These are phyloP conservation scores for Drosophila nasuta DNA, from an alignment of 1,140 invertebrate genomes.

Conservation along the genomic window DNA sequence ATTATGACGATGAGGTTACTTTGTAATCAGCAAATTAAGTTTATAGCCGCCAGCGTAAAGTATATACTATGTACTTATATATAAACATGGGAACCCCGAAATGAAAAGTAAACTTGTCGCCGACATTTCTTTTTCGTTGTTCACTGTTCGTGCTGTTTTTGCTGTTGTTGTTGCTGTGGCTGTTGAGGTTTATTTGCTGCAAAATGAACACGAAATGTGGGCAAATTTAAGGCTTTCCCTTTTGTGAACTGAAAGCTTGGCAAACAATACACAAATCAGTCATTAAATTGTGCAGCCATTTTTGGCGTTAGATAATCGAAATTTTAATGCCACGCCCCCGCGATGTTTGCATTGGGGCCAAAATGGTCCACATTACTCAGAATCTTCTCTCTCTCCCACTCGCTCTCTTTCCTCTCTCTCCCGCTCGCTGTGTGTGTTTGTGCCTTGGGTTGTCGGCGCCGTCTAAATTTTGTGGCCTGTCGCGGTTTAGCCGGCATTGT, in stretches of 20 bases:
- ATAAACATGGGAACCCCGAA: conserved; percentile 38
- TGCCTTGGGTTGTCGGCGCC: conserved; percentile 32
- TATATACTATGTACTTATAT: conserved; percentile 24
- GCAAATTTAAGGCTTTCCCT: conserved; percentile 48
- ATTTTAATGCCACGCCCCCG: conserved; percentile 53
- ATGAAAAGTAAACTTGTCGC: conserved; percentile 56
- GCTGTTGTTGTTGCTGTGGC: not conserved
- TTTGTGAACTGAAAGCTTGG: conserved; percentile 31
- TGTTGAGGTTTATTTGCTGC: conserved; percentile 15
- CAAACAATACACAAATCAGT: conserved; percentile 66
- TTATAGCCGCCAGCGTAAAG: conserved; percentile 63
- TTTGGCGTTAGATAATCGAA: conserved; percentile 64
- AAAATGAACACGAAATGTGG: conserved; percentile 28
- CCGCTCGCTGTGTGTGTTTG: not conserved
- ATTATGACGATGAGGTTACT: conserved; percentile 72
- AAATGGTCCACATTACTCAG: conserved; percentile 57
- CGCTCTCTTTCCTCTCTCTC: not conserved
- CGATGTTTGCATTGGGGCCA: conserved; percentile 46
- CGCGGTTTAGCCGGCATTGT: conserved; percentile 56
- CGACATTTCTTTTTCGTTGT: conserved; percentile 21
- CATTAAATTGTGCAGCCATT: conserved; percentile 65
- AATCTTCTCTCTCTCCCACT: not conserved
- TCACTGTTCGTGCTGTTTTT: conserved; percentile 1
- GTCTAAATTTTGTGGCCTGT: conserved; percentile 67
- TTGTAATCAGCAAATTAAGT: conserved; percentile 79